Conservation (phyloP, 1,140 invertebrate genomes). For the Anastrepha ludens region DNA sequence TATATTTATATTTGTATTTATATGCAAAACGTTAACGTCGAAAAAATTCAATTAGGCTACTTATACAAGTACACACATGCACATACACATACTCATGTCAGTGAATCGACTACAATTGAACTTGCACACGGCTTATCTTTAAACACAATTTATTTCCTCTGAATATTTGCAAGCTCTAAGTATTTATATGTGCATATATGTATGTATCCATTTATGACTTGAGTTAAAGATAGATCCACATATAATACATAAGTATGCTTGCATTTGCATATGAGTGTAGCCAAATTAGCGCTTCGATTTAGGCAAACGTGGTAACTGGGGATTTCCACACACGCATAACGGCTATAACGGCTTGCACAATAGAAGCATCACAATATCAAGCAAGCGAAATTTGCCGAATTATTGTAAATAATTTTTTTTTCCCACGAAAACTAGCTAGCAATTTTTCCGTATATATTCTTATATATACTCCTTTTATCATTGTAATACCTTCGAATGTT, state of each 20-base stretch:
- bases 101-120: too few relatives aligned
- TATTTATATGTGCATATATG: not conserved
- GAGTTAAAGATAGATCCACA: not conserved
- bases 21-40: too few relatives aligned
- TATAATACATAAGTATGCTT: not conserved
- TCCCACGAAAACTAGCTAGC: not conserved
- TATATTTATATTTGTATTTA: too few relatives aligned
- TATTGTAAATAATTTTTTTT: not conserved
- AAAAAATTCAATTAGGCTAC: too few relatives aligned
- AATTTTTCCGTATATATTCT: not conserved
- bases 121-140: too few relatives aligned
- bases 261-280: not conserved
- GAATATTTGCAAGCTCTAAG: not conserved
- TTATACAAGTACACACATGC: too few relatives aligned
- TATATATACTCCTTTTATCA: not conserved
- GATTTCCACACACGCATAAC: not conserved
- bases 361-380: not conserved
- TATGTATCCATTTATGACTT: too few relatives aligned
- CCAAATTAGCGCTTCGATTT: constrained; percentile 41
- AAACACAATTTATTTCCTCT: too few relatives aligned
- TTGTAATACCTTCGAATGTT: not conserved
- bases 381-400: too few relatives aligned
- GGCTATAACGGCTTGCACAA: not conserved
- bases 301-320: constrained; percentile 27
- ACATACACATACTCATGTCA: too few relatives aligned